Percentiles rank a stretch among this genome's conserved stretches.
phyloP scores from a whole-genome alignment of 2,797 vertebrate species.

The Amblyraja radiata region DNA sequence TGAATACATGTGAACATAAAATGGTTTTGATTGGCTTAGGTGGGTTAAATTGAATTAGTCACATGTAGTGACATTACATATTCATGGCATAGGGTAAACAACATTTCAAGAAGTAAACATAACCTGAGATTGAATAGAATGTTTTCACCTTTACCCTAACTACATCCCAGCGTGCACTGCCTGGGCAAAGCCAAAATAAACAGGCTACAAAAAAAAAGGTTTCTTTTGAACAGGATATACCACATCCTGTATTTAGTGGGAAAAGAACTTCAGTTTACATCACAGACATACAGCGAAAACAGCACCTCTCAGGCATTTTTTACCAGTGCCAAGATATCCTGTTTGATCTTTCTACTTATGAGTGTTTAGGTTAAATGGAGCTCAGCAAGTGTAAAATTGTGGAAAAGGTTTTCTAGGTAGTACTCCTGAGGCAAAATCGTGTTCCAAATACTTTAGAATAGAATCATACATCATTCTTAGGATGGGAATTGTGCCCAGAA shows the following conservation, averaged over 20 bases:
- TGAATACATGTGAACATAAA: neutral
- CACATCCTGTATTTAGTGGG: constrained; percentile 61
- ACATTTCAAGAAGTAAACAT: neutral
- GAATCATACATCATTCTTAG: neutral
- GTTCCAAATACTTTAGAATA: neutral
- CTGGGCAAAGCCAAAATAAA: constrained; percentile 62
- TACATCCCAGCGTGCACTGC: constrained; percentile 51
- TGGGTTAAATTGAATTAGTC: neutral
- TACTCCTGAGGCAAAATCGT: constrained; percentile 3
- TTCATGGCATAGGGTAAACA: neutral
- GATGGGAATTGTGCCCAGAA: neutral
- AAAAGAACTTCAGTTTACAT: constrained; percentile 55
- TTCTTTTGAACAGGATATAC: constrained; percentile 62
- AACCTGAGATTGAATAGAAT: constrained; percentile 27
- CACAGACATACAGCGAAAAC: constrained; percentile 52
- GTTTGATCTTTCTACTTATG: constrained; percentile 45
- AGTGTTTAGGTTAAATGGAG: constrained; percentile 46
- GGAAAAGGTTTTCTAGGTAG: neutral
- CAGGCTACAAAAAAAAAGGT: constrained; percentile 51
- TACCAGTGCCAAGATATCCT: constrained; percentile 39
- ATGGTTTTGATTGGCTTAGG: neutral
- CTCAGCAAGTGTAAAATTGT: constrained; percentile 48
- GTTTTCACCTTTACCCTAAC: constrained; percentile 21
- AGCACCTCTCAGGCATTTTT: constrained; percentile 47
- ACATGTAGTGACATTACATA: neutral